Percentiles rank a stretch among this genome's conserved stretches.
Conservation (phyloP, 2,797 vertebrate genomes). For the Parauchenoglanis ngamensis region DNA sequence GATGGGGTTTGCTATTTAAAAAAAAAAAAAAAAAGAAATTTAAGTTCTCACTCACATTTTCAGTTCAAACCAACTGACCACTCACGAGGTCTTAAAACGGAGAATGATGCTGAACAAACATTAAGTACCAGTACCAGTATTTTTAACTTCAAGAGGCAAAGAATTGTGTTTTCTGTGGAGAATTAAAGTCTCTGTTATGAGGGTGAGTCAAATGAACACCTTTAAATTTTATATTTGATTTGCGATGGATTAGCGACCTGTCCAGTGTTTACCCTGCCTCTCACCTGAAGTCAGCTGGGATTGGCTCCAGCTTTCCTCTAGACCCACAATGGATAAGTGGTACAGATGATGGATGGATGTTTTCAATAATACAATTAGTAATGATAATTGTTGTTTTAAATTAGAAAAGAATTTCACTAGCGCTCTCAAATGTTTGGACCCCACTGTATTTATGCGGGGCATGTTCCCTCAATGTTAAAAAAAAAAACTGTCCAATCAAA, state of each 20-base stretch:
- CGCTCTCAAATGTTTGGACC: not conserved
- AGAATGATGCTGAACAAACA: not conserved
- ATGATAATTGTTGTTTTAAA: not conserved
- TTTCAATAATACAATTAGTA: not conserved
- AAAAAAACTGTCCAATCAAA: not conserved
- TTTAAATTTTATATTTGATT: not conserved
- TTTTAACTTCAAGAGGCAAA: not conserved
- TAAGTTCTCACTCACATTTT: not conserved
- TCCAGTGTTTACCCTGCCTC: no score
- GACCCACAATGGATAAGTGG: no score
- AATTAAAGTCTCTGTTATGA: not conserved
- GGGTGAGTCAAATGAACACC: not conserved
- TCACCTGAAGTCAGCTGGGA: no score
- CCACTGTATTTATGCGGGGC: not conserved
- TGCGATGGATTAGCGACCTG: no score
- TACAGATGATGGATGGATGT: not conserved
- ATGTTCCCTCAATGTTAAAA: not conserved
- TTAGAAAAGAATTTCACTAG: not conserved
- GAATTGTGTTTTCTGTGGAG: not conserved
- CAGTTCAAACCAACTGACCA: not conserved
- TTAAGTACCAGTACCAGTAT: not conserved
- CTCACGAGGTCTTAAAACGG: not conserved
- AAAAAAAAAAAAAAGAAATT: no score
- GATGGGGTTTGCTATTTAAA: not conserved
- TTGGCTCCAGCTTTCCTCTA: no score